These are phyloP conservation scores for Chesias legatella DNA, from an alignment of 2,888 invertebrate species.

Conservation along the genomic window DNA sequence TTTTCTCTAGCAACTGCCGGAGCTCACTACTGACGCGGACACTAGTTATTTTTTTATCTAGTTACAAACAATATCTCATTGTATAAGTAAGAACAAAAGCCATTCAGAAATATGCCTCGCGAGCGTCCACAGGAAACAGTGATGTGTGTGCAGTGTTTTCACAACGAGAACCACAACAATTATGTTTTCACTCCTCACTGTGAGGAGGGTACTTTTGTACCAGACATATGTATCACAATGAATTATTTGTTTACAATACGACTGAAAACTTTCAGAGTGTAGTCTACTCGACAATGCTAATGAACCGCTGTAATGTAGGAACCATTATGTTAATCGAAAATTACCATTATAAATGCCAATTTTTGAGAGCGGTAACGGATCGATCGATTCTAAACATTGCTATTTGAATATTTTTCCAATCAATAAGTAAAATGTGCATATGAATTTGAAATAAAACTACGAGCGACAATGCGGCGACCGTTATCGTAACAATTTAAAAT, in stretches of 20 bases:
- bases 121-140: slow-evolving; percentile 57
- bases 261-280: slow-evolving; percentile 46
- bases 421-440: slow-evolving; percentile 80
- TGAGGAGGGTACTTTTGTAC: slow-evolving; percentile 69
- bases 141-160: slow-evolving; percentile 72
- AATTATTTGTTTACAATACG: slow-evolving; percentile 49
- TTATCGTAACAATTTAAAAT: slow-evolving; percentile 73
- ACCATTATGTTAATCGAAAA: slow-evolving; percentile 57
- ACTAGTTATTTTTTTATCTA: slow-evolving; percentile 37
- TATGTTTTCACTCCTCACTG: slow-evolving; percentile 59
- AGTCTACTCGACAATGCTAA: slow-evolving; percentile 37
- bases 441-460: slow-evolving; percentile 49
- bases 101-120: slow-evolving; percentile 67
- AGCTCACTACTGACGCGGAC: slow-evolving; percentile 14
- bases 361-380: slow-evolving; percentile 73
- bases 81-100: slow-evolving; percentile 74
- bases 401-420: slow-evolving; percentile 79
- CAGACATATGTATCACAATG: slow-evolving; percentile 45
- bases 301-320: slow-evolving; percentile 40
- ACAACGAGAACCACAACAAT: slow-evolving; percentile 60
- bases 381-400: slow-evolving; percentile 63
- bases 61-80: slow-evolving; percentile 50
- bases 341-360: slow-evolving; percentile 48
- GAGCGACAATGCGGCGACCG: slow-evolving; percentile 71
- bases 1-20: slow-evolving; percentile 9